These are phyloP conservation scores for Theristicus caerulescens DNA, from an alignment of 2,113 vertebrate species.

Conservation along the genomic window DNA sequence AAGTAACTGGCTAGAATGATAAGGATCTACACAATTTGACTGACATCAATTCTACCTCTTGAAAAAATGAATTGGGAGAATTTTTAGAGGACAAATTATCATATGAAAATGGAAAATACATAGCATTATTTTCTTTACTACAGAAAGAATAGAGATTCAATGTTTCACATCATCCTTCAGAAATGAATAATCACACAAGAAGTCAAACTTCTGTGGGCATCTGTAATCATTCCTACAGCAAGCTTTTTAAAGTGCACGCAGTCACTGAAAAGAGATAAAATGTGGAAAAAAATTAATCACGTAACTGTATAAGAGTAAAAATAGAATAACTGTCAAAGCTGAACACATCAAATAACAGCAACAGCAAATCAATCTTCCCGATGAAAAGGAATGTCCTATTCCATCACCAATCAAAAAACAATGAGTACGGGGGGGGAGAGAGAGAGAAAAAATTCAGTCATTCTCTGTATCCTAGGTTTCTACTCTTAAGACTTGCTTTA, in stretches of 20 bases:
- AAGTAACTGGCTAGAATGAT: not conserved
- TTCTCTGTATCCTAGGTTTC: not conserved
- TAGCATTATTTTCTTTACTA: not conserved
- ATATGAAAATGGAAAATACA: not conserved
- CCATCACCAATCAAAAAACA: not conserved
- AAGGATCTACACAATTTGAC: not conserved
- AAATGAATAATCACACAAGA: not conserved
- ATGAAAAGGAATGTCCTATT: not conserved
- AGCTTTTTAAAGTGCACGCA: not conserved
- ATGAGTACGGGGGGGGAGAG: accelerated
- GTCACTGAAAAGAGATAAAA: not conserved
- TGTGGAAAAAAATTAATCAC: not conserved
- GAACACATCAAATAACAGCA: not conserved
- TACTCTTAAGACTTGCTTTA: not conserved
- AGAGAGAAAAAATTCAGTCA: not conserved
- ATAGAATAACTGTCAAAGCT: not conserved
- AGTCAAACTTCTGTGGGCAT: not conserved
- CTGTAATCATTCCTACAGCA: not conserved
- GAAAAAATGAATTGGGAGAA: not conserved
- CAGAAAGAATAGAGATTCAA: not conserved
- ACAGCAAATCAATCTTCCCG: not conserved
- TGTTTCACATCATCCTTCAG: not conserved
- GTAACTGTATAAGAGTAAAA: not conserved
- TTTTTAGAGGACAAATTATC: not conserved
- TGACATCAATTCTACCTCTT: not conserved